phyloP scores from a whole-genome alignment of 2,797 vertebrate species.

The Melanotaenia pygmaea region DNA sequence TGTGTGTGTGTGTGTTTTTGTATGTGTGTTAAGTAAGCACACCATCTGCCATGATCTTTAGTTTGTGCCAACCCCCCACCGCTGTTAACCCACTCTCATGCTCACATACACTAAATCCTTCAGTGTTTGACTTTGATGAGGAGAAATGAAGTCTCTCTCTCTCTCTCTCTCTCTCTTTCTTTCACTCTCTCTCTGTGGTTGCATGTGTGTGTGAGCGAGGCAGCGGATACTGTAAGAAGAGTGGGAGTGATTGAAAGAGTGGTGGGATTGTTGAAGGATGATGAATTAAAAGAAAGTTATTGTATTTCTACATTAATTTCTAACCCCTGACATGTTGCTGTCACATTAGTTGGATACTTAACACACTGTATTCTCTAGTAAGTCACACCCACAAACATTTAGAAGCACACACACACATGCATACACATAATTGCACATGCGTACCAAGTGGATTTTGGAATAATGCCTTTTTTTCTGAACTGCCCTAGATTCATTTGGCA shows the following conservation, averaged over 20 bases:
- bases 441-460: slow-evolving; percentile 75
- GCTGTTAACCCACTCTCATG: slow-evolving; percentile 59
- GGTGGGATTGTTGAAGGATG: slow-evolving; percentile 43
- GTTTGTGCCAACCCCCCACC: slow-evolving; percentile 64
- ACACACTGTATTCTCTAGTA: slow-evolving; percentile 19
- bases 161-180: too few relatives aligned
- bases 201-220: slow-evolving; percentile 2
- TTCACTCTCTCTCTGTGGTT: not conserved
- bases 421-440: slow-evolving; percentile 55
- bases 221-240: slow-evolving; percentile 34
- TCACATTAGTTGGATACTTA: slow-evolving; percentile 29
- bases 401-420: slow-evolving; percentile 45
- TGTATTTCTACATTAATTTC: slow-evolving; percentile 30
- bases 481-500: slow-evolving; percentile 81
- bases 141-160: slow-evolving; percentile 8
- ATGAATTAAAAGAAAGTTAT: slow-evolving; percentile 47
- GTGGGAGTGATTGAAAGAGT: slow-evolving; percentile 49
- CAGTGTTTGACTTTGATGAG: slow-evolving; percentile 24
- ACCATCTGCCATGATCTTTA: slow-evolving; percentile 75
- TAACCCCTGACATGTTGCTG: slow-evolving; percentile 33
- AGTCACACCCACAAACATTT: slow-evolving; percentile 21
- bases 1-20: slow-evolving; percentile 35
- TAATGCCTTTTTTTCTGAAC: slow-evolving; percentile 67
- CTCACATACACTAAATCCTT: slow-evolving; percentile 50
- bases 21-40: slow-evolving; percentile 66